These are phyloP conservation scores for Lates calcarifer DNA, from an alignment of 2,113 vertebrate species.

Conservation along the genomic window DNA sequence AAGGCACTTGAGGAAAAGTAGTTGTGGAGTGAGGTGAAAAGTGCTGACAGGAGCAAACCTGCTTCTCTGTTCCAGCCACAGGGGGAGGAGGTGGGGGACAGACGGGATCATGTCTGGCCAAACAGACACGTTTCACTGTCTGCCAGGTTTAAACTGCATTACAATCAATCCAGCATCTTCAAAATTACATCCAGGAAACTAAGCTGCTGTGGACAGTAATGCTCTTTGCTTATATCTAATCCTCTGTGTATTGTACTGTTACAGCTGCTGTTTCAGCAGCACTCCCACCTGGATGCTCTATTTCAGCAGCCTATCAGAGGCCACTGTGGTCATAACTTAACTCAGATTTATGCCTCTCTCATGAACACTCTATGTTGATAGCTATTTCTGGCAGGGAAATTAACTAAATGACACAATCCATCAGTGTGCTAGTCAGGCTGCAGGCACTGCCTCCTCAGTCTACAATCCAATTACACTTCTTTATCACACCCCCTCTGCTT, in stretches of 20 bases:
- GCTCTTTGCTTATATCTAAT: slow-evolving; percentile 11
- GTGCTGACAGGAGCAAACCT: slow-evolving; percentile 68
- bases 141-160: slow-evolving; percentile 22
- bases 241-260: slow-evolving; percentile 34
- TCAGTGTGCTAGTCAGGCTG: slow-evolving; percentile 60
- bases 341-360: slow-evolving; percentile 66
- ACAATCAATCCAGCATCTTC: slow-evolving; percentile 30
- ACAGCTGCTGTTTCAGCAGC: slow-evolving; percentile 53
- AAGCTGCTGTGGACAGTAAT: slow-evolving; percentile 3
- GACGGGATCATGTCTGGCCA: slow-evolving; percentile 39
- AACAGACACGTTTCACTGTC: slow-evolving; percentile 17
- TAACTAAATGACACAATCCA: slow-evolving; percentile 72
- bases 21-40: slow-evolving; percentile 63
- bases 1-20: slow-evolving; percentile 59
- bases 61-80: slow-evolving; percentile 38
- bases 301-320: slow-evolving; percentile 44
- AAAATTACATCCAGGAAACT: slow-evolving; percentile 11
- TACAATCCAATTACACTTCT: slow-evolving; percentile 71
- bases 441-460: slow-evolving; percentile 49
- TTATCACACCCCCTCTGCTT: slow-evolving; percentile 55
- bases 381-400: slow-evolving; percentile 74
- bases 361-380: slow-evolving; percentile 65
- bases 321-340: slow-evolving; percentile 51
- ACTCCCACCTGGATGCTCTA: slow-evolving; percentile 47
- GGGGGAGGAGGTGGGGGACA: slow-evolving; percentile 36